Percentiles rank a stretch among this genome's conserved stretches.
These are phyloP conservation scores for Dendrocopos noguchii DNA, from an alignment of 2,113 vertebrate species.

Conservation along the genomic window DNA sequence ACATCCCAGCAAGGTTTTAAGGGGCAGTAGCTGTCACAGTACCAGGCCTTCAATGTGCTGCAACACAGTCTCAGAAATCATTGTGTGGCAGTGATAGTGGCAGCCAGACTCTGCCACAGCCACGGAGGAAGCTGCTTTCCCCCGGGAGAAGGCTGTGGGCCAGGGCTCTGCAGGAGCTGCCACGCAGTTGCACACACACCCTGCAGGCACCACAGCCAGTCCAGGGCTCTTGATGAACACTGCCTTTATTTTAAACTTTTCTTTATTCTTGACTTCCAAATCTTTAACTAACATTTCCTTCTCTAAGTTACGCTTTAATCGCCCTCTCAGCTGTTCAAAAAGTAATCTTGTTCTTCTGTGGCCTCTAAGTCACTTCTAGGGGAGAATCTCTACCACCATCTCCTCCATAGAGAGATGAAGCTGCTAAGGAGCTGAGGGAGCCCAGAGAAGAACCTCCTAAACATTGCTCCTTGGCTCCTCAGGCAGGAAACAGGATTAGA, in stretches of 20 bases:
- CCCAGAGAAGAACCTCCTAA: background rate
- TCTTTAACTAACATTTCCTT: background rate
- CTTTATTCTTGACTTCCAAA: background rate
- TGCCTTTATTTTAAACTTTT: background rate
- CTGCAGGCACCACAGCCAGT: background rate
- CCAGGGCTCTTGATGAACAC: background rate
- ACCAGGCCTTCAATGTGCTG: background rate
- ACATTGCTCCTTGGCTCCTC: background rate
- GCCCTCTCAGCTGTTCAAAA: background rate
- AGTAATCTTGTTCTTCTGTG: background rate
- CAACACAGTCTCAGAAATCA: background rate
- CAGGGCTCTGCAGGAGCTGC: background rate
- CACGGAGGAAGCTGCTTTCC: fast-evolving
- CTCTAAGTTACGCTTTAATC: background rate
- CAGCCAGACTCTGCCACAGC: background rate
- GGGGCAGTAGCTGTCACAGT: background rate
- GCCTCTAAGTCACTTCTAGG: background rate
- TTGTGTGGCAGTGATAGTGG: fast-evolving
- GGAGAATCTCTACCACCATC: background rate
- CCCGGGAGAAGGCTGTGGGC: fast-evolving
- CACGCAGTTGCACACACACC: fast-evolving
- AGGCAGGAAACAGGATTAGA: fast-evolving
- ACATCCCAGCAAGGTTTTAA: background rate
- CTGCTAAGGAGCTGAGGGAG: background rate
- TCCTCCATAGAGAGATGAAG: background rate